Base-by-base conservation (phyloP, 2,888 invertebrate genomes). In the Ophioninae sp. region DNA sequence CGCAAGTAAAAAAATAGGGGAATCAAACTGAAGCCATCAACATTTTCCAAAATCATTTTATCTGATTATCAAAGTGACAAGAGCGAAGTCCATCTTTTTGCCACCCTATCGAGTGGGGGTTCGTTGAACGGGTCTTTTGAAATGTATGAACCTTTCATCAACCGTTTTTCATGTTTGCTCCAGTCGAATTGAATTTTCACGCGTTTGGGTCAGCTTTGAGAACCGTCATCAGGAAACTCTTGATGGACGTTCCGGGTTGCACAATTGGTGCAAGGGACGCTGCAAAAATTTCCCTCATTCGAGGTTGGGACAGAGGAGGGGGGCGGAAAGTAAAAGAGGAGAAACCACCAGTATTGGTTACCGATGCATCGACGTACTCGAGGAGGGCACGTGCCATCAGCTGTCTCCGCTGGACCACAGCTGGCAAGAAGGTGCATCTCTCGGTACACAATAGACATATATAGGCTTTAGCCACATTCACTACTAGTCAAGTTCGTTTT, bases 351-450 rank as follows among this genome's bases (percentile, higher is more conserved):
- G 79, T 73, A 81, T 81, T 77, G 78, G 70, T 81, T 79, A 68
- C 37, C 59, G 81, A 68, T 62, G 69, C 68, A 85, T 87, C 82
- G 83, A 86, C 89, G 88, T 88, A 90, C 88, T 89, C 88, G 88
- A 89, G 85, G 86, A 89, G 90, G 91, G 90, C 92, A 92, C 91
- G 92, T 92, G 92, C 92, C 92, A 91, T 92, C 92, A 91, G 91
- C 90, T 91, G 91, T 90, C 91, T 86, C 78, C 79, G 88, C 88
- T 89, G 91, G 91, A 91, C 90, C 90, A 89, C 90, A 90, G 91
- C 89, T 90, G 90, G 87, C 88, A 86, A 85, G 87, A 87, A 90
- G 89, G 89, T 88, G 89, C 86, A 87, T 84, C 75, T 76, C 76
- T 72, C 68, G 79, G 70, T 79, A 81, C 68, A 85, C 83, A 83